Base-by-base conservation (phyloP, 2,888 invertebrate species). In the Hydrotaea cyrtoneurina region DNA sequence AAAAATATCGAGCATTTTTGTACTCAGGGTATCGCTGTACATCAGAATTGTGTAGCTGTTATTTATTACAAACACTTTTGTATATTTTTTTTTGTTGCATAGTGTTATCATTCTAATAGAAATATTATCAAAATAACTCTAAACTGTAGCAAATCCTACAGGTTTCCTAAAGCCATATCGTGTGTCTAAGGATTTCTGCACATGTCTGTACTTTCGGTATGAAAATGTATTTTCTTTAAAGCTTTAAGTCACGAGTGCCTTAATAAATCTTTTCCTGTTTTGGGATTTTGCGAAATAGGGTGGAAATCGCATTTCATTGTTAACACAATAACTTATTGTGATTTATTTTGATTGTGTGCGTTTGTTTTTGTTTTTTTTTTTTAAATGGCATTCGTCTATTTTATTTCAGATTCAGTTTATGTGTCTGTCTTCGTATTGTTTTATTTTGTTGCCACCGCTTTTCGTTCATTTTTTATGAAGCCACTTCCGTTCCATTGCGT, bases 341-440 rank as follows among this genome's bases (percentile, higher is more conserved):
- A 73, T 79, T 76, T 77, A 36, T 39, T 80, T 31, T 17, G 13
- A 69, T 77, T 69, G 69, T 43, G 21, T 15, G 23, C 36, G 66
- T 39, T 13, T 66, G 13, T 43, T 21, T 43, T 36, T 21, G 5
- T 8, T 11, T 39, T 36, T 19, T 50, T 7, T 66, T 21, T 72
- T 79, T 66, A 39, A 76, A 23, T 39, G 76, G 57, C 59, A 64
- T 79, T 79, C 76, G 26, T 78, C 66, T 76, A 76, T 78, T 74
- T 75, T 15, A 26, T 39, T 39, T 39, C 39, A 13, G 8, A 5
- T 5, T 64, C 64, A 39, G 46, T 64, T 79, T 31, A n/a, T n/a
- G 69, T 53, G 1, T n/a, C 39, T 59, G 43, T 64, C 50, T 10
- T n/a, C 8, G 36, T 71, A 46, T 69, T 11, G n/a, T 62, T 17